These are phyloP conservation scores for Drosophila tropicalis DNA, from an alignment of 1,140 invertebrate species.

Conservation along the genomic window DNA sequence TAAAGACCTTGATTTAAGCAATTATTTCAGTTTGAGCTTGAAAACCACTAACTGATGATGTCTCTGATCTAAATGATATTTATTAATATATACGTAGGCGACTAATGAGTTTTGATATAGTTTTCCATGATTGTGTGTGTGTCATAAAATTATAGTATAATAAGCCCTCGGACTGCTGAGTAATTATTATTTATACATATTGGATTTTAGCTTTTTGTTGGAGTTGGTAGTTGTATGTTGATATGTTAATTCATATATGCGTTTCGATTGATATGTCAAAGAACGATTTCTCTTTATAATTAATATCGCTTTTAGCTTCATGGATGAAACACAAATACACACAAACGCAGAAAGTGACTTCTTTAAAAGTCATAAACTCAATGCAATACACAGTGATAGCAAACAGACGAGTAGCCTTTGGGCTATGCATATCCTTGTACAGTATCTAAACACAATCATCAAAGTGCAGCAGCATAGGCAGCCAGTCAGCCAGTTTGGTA, in stretches of 20 bases:
- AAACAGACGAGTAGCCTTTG: constrained; percentile 11
- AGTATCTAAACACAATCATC: constrained; percentile 30
- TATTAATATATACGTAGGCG: not conserved
- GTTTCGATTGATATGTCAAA: constrained; percentile 3
- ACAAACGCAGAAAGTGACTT: too few species aligned
- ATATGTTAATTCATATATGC: constrained; percentile 9
- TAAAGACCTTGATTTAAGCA: too few species aligned
- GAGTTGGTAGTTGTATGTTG: not conserved
- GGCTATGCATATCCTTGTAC: constrained; percentile 10
- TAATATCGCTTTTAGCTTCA: not conserved
- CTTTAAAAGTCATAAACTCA: constrained; percentile 11
- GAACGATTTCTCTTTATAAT: not conserved
- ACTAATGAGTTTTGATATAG: not conserved
- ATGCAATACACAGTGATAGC: not conserved
- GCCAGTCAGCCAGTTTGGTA: constrained; percentile 24
- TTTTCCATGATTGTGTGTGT: not conserved
- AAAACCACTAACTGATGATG: too few species aligned
- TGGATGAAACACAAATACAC: not conserved
- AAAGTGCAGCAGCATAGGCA: constrained; percentile 31
- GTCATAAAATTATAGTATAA: not conserved
- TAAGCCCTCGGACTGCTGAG: not conserved
- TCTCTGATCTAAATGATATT: too few species aligned
- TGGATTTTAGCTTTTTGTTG: not conserved
- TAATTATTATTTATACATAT: constrained; percentile 1
- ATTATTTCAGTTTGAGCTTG: too few species aligned